These are phyloP conservation scores for Bothrops jararaca DNA, from an alignment of 2,113 vertebrate species.

Conservation along the genomic window DNA sequence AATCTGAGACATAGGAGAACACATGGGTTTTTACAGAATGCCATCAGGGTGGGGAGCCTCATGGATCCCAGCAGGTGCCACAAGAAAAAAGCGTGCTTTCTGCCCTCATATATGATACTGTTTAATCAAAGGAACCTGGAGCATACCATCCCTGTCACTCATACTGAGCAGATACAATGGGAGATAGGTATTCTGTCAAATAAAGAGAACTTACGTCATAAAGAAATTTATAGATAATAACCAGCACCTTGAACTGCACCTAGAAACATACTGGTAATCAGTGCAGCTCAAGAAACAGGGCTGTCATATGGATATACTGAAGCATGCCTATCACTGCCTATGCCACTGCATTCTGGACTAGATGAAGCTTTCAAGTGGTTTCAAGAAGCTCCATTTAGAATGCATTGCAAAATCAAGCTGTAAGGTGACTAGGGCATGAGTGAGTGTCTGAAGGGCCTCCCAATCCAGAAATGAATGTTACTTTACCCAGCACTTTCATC, in stretches of 20 bases:
- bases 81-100: neutral
- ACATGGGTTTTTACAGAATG: neutral
- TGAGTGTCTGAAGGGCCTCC: neutral
- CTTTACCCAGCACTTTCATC: neutral
- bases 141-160: neutral
- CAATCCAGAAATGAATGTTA: neutral
- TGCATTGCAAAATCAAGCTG: neutral
- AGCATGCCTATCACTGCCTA: neutral
- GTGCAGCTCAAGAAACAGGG: neutral
- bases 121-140: neutral
- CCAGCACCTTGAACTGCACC: neutral
- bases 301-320: neutral
- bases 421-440: neutral
- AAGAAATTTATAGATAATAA: neutral
- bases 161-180: neutral
- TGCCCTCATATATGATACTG: neutral
- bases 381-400: neutral
- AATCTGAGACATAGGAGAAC: neutral
- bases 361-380: neutral
- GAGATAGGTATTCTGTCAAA: neutral
- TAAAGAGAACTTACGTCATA: neutral
- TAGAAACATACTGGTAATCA: neutral
- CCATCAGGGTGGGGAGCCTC: neutral
- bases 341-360: neutral
- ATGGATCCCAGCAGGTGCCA: neutral